Evolutionary conservation across 2,113 vertebrate species (phyloP).

Genomic region (Sebastes schlegelii): DNA sequence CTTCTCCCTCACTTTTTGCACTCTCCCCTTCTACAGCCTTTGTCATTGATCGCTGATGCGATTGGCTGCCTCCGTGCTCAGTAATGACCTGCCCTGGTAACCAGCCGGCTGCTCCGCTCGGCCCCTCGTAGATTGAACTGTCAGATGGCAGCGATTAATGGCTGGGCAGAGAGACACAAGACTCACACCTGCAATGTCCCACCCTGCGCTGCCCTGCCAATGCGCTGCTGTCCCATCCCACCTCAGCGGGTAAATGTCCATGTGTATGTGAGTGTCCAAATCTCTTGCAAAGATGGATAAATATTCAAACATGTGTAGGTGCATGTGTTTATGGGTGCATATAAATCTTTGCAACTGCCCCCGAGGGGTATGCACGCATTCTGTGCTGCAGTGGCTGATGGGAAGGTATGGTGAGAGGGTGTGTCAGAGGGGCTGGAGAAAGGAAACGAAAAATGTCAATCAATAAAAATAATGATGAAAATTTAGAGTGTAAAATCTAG

Average conservation of each 20-base stretch:
- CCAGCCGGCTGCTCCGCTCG: slow-evolving; percentile 73
- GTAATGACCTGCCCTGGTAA: slow-evolving; percentile 98
- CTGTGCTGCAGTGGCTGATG: slow-evolving; percentile 40
- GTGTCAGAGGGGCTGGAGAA: not conserved
- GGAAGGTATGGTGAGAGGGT: slow-evolving; percentile 1
- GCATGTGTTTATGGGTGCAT: slow-evolving; percentile 36
- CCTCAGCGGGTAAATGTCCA: slow-evolving; percentile 19
- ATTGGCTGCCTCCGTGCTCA: slow-evolving; percentile 97
- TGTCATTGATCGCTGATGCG: slow-evolving; percentile 99
- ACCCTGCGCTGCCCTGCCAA: slow-evolving; percentile 48
- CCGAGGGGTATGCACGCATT: slow-evolving; percentile 27
- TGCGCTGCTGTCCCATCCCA: slow-evolving; percentile 29
- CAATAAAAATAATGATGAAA: not conserved
- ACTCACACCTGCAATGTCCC: slow-evolving; percentile 88
- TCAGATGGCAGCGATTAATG: slow-evolving; percentile 99
- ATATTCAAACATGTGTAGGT: slow-evolving; percentile 53
- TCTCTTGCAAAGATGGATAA: slow-evolving; percentile 34
- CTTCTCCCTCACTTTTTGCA: slow-evolving; percentile 58
- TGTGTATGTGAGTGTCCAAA: slow-evolving; percentile 1
- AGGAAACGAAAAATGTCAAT: not conserved
- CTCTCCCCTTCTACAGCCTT: slow-evolving; percentile 86
- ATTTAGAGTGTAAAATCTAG: not conserved
- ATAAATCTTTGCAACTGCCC: slow-evolving; percentile 45
- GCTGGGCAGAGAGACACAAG: slow-evolving; percentile 91
- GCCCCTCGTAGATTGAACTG: slow-evolving; percentile 98